Evolutionary conservation across 2,797 vertebrate species (phyloP).

Genomic region (Thalassophryne amazonica): DNA sequence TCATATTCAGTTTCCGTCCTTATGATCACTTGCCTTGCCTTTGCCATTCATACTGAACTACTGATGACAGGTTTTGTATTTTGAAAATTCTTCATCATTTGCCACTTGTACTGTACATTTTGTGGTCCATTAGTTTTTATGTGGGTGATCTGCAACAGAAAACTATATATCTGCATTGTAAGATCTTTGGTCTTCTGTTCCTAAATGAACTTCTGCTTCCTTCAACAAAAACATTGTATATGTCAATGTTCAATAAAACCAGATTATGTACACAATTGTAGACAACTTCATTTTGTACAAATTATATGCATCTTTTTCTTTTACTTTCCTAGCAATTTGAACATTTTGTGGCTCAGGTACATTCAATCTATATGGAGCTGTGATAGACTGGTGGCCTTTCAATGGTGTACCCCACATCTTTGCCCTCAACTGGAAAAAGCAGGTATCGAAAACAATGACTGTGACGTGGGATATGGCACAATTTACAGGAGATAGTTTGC

Average conservation of each 20-base stretch:
- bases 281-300: too few relatives aligned
- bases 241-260: conserved; percentile 57
- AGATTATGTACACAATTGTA: conserved; percentile 45
- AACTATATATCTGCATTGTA: conserved; percentile 37
- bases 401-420: too few relatives aligned
- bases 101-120: conserved; percentile 31
- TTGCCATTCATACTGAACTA: conserved; percentile 21
- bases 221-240: conserved; percentile 48
- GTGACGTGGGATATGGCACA: too few relatives aligned
- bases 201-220: conserved; percentile 28
- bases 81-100: conserved; percentile 9
- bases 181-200: conserved; percentile 29
- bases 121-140: conserved; percentile 14
- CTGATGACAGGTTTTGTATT: conserved; percentile 30
- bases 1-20: conserved; percentile 44
- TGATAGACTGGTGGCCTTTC: too few relatives aligned
- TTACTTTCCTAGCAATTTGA: too few relatives aligned
- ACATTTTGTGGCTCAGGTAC: too few relatives aligned
- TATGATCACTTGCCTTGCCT: conserved; percentile 22
- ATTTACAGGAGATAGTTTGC: too few relatives aligned
- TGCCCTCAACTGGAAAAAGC: too few relatives aligned
- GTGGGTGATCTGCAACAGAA: conserved; percentile 8
- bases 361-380: too few relatives aligned
- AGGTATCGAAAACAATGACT: too few relatives aligned
- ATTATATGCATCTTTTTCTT: conserved; percentile 1